phyloP scores from a whole-genome alignment of 2,888 invertebrate species.

The Brachypterus glaber region DNA sequence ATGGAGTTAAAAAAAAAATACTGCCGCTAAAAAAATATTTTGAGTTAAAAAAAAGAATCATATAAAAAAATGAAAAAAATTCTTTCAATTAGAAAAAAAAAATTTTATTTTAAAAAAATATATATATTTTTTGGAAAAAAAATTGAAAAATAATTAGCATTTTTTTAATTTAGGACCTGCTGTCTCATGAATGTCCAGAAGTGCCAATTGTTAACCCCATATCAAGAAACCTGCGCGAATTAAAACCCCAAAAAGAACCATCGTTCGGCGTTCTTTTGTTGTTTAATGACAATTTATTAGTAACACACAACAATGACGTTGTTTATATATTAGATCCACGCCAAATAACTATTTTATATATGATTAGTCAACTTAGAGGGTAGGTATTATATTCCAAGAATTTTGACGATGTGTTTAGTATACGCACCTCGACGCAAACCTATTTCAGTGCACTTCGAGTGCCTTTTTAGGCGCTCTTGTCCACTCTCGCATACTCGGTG shows the following conservation, averaged over 20 bases:
- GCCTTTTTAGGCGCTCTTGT: too few species aligned
- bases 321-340: constrained; percentile 70
- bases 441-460: too few species aligned
- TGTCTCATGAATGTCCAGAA: constrained; percentile 43
- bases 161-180: constrained; percentile 30
- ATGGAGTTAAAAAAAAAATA: too few species aligned
- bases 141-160: too few species aligned
- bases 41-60: too few species aligned
- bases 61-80: too few species aligned
- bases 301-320: constrained; percentile 61
- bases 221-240: constrained; percentile 35
- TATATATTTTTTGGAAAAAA: too few species aligned
- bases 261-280: constrained; percentile 56
- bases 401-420: constrained; percentile 10
- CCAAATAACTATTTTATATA: constrained; percentile 55
- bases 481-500: too few species aligned
- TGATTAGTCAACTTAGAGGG: constrained; percentile 54
- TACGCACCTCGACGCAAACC: too few species aligned
- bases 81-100: too few species aligned
- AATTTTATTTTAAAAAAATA: too few species aligned
- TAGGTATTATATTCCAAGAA: constrained; percentile 28
- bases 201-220: constrained; percentile 67
- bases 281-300: constrained; percentile 62
- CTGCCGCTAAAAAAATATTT: too few species aligned
- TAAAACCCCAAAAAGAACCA: constrained; percentile 43